Evolutionary conservation across 2,797 vertebrate species (phyloP).

Genomic region (Lemur catta): DNA sequence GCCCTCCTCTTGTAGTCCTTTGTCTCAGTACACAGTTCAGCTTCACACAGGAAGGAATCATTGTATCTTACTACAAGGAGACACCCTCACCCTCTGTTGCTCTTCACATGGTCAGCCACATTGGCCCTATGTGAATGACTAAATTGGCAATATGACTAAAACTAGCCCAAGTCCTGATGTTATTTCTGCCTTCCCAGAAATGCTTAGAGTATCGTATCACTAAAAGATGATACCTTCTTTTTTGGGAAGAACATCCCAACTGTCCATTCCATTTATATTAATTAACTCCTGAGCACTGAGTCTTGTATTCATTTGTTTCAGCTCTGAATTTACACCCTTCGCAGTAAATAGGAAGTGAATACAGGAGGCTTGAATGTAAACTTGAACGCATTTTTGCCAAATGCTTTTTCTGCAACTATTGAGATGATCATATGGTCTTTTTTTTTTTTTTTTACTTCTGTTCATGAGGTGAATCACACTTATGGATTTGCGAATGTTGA

Average conservation of each 20-base stretch:
- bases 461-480: too few species aligned
- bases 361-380: background rate
- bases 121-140: rapidly evolving
- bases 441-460: too few species aligned
- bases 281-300: background rate
- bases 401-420: too few species aligned
- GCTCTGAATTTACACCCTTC: background rate
- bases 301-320: background rate
- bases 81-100: background rate
- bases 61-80: background rate
- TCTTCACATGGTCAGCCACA: background rate
- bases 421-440: too few species aligned
- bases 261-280: background rate
- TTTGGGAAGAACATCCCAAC: background rate
- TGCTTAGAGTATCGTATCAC: background rate
- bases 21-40: background rate
- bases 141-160: background rate
- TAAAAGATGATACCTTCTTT: background rate
- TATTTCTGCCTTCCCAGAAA: background rate
- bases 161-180: background rate
- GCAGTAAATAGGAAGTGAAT: background rate
- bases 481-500: too few species aligned
- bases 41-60: background rate
- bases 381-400: background rate
- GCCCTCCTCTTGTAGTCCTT: background rate